A percentile compares a stretch with the other conserved stretches of the same genome.
These are phyloP conservation scores for Poeciliopsis prolifica DNA, from an alignment of 2,113 vertebrate species.

Conservation along the genomic window DNA sequence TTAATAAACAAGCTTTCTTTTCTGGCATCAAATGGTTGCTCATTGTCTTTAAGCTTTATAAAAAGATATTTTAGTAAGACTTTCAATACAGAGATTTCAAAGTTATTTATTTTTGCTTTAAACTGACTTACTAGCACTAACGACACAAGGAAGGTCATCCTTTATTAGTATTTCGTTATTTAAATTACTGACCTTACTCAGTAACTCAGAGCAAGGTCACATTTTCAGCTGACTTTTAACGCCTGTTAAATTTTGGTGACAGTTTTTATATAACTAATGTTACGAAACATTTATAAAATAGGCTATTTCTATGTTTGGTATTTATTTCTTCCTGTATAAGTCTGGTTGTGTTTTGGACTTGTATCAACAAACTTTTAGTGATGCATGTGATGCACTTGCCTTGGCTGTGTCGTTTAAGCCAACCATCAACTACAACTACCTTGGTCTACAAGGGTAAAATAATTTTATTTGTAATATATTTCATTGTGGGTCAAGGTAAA, in stretches of 20 bases:
- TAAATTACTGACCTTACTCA: not conserved
- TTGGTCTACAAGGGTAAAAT: too few species aligned
- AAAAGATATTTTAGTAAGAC: slow-evolving; percentile 27
- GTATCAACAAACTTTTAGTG: too few species aligned
- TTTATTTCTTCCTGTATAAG: too few species aligned
- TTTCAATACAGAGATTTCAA: not conserved
- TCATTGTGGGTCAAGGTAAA: too few species aligned
- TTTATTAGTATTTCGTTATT: not conserved
- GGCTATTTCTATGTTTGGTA: not conserved
- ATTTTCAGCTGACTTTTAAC: not conserved
- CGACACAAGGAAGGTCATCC: not conserved
- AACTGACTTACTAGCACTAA: not conserved
- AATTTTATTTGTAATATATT: too few species aligned
- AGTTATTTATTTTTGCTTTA: not conserved
- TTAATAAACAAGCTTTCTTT: not conserved
- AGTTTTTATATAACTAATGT: too few species aligned
- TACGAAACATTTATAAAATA: not conserved
- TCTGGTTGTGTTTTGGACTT: too few species aligned
- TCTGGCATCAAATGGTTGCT: slow-evolving; percentile 14
- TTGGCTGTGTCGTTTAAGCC: too few species aligned
- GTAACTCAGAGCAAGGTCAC: not conserved
- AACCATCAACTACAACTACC: too few species aligned
- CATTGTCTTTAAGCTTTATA: slow-evolving; percentile 24
- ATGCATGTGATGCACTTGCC: too few species aligned
- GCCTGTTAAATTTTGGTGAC: not conserved